Evolutionary conservation across 2,888 invertebrate species (phyloP), one percentile per base, ranked within the genome.

Genomic region (Opisthograptis luteolata): DNA sequence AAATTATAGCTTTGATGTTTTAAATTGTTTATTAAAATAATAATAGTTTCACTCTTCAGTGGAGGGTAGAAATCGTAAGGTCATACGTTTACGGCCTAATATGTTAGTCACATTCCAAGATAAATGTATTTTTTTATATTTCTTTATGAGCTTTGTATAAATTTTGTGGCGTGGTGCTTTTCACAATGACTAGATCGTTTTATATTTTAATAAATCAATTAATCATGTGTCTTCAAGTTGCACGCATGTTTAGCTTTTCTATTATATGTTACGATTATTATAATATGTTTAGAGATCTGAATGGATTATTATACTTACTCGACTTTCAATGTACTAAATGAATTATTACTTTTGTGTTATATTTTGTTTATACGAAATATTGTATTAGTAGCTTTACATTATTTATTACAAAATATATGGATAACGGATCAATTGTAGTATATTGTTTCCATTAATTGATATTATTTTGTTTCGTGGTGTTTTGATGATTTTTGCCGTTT

Each of bases 241-340:
- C 10, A 27, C n/a, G n/a, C 43, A 43, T 55, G 46, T 57, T 40
- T 39, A 36, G 32, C 41, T 53, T 59, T 58, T 17, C 25, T n/a
- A n/a, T n/a, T n/a, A n/a, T n/a, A n/a, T n/a, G 5, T 19, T 32
- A 43, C 15, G 35, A 37, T 41, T 47, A 37, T 41, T 47, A 55
- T 58, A 47, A 63, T 58, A 27, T 4, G 34, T 62, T 63, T 61
- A 56, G 54, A 79, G 80, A 81, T 79, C 81, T 81, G 81, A 80
- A 73, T 69, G 73, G 55, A 41, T 54, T 58, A 32, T 54, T 52
- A 24, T 56, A 46, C 53, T 55, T 46, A 47, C 42, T 49, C 47
- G 13, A 39, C 9, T 31, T 28, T 2, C 9, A 50, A 35, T 57
- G 44, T 57, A 50, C 48, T 61, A 24, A 36, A 52, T 39, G 10